phyloP scores from a whole-genome alignment of 2,797 vertebrate species.

The Pelodytes ibericus region DNA sequence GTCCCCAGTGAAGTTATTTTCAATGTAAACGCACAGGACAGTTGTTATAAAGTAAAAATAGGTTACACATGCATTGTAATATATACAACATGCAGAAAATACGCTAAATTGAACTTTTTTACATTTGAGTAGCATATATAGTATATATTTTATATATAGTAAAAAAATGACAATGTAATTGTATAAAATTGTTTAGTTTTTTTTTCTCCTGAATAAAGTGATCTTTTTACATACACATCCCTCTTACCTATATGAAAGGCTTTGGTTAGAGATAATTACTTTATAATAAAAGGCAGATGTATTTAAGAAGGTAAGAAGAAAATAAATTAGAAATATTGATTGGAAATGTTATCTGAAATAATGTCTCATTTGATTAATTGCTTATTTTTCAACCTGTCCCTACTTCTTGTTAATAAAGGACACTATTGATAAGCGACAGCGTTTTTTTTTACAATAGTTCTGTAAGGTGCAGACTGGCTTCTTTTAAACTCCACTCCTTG shows the following conservation, averaged over 20 bases:
- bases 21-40: no score
- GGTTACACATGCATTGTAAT: no score
- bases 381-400: constrained; percentile 34
- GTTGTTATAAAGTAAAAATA: no score
- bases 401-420: constrained; percentile 38
- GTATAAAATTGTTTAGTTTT: neutral
- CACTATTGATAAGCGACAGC: constrained; percentile 39
- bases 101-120: no score
- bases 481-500: constrained; percentile 2
- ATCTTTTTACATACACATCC: constrained; percentile 1
- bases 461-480: constrained; percentile 7
- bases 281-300: constrained; percentile 41
- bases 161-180: no score
- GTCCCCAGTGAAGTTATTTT: no score
- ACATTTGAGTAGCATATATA: no score
- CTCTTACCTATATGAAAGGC: constrained; percentile 35
- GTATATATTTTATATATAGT: no score
- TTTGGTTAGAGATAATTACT: constrained; percentile 25
- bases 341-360: constrained; percentile 49
- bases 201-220: constrained; percentile 3
- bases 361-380: constrained; percentile 55
- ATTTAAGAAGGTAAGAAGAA: constrained; percentile 42
- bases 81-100: no score
- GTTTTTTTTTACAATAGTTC: constrained; percentile 12
- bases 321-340: constrained; percentile 58